Base-by-base conservation (phyloP, 2,113 vertebrate genomes). In the Pelodiscus sinensis region DNA sequence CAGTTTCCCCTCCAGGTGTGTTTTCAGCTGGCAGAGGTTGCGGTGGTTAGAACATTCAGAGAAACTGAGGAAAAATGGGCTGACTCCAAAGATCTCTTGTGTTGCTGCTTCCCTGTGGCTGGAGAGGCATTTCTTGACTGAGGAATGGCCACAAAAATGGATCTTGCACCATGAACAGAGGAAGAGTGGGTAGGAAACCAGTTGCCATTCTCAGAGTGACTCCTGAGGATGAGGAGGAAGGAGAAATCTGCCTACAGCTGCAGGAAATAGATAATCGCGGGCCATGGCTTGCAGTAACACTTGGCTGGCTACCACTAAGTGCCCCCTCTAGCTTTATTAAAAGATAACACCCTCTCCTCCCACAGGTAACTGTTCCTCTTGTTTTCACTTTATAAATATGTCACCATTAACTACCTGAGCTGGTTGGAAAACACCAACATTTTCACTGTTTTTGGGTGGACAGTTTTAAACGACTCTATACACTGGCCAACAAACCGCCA, bases 171-270 rank as follows among this genome's bases (percentile, higher is more conserved):
- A 83, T 14, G 82, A 85, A 50, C 93, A 84, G 68, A 92, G 58
- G 84, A 92, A 89, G 13, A 90, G 85, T 94, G 62, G 27, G 89
- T 73, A 95, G 92, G 94, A 95, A 94, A 96, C 88, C 5, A 82
- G 77, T 82, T 95, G 89, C 93, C 80, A 89, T 94, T 94, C 96
- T 95, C 90, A 92, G 90, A 81, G 65, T 89, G 81, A 86, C 95
- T 92, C 93, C 95, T 92, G 93, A 6, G 57, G 88, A 85, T 88
- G 92, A 65, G 84, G 91, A 89, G 85, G n/a, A 56, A 55, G 14
- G 65, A 62, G 19, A 79, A 91, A 87, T 91, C 90, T 96, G 96
- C 95, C 94, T 84, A 90, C 86, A 92, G 2, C 77, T 51, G 79
- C 92, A 96, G 90, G 94, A 95, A 97, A 96, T 50, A 94, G 81